Evolutionary conservation across 1,140 invertebrate species (phyloP).

Genomic region (Cepaea nemoralis): DNA sequence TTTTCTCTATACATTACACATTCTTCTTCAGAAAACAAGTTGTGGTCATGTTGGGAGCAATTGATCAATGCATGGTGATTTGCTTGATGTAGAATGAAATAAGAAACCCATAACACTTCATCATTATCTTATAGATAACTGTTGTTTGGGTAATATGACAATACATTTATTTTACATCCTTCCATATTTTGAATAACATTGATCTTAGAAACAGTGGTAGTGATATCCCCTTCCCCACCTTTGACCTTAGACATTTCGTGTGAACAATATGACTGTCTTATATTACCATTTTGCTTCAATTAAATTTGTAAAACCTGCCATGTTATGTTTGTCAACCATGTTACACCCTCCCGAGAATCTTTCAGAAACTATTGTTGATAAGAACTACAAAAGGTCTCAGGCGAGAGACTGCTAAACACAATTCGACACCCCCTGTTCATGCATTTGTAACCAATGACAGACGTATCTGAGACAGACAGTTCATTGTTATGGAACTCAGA

Average conservation of each 20-base stretch:
- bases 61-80: too few relatives aligned
- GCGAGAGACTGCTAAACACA: conserved; percentile 21
- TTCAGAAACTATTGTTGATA: conserved; percentile 30
- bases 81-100: too few relatives aligned
- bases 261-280: not conserved
- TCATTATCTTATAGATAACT: too few relatives aligned
- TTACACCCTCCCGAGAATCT: conserved; percentile 21
- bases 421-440: not conserved
- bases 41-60: too few relatives aligned
- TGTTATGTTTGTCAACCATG: conserved; percentile 12
- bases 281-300: not conserved
- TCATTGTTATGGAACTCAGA: not conserved
- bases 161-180: too few relatives aligned
- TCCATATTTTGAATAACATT: too few relatives aligned
- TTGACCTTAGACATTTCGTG: not conserved
- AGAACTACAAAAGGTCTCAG: conserved; percentile 21
- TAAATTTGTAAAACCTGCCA: not conserved
- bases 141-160: too few relatives aligned
- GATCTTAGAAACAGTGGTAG: too few relatives aligned
- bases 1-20: too few relatives aligned
- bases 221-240: not conserved
- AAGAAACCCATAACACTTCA: too few relatives aligned
- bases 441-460: conserved; percentile 1
- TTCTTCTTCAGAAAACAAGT: too few relatives aligned
- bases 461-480: not conserved